Conservation (phyloP, 2,888 invertebrate species). For the Tanypteryx hageni region DNA sequence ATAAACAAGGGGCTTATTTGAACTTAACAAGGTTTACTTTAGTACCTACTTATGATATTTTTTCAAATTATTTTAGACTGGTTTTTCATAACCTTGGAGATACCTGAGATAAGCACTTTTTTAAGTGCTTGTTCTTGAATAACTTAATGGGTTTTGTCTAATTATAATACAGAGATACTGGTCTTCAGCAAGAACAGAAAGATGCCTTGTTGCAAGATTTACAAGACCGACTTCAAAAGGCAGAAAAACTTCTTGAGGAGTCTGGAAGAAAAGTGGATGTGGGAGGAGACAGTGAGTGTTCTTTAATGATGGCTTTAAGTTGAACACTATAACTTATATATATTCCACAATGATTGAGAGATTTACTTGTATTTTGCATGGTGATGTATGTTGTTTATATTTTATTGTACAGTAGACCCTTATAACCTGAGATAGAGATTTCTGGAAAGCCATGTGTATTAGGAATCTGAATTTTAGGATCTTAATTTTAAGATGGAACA, state of each 20-base stretch:
- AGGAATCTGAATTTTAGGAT: no score
- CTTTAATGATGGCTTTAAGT: background rate
- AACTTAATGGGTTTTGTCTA: constrained; percentile 22
- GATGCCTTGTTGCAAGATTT: constrained; percentile 71
- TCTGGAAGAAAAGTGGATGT: constrained; percentile 50
- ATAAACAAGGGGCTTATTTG: background rate
- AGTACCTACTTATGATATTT: no score
- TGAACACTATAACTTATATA: background rate
- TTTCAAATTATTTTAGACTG: background rate
- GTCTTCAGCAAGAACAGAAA: constrained; percentile 75
- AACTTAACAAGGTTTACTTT: background rate
- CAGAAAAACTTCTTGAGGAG: constrained; percentile 67
- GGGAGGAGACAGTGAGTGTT: background rate
- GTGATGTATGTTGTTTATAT: no score
- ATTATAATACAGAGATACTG: constrained; percentile 72
- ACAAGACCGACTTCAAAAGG: constrained; percentile 68
- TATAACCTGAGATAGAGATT: no score
- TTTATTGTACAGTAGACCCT: no score
- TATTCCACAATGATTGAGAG: no score
- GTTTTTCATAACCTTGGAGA: no score
- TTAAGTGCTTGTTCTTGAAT: background rate
- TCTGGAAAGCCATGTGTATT: no score
- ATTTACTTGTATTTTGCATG: no score
- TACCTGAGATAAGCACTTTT: no score
- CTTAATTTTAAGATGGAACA: no score